Conservation (phyloP, 2,888 invertebrate species). For the Lagria hirta region DNA sequence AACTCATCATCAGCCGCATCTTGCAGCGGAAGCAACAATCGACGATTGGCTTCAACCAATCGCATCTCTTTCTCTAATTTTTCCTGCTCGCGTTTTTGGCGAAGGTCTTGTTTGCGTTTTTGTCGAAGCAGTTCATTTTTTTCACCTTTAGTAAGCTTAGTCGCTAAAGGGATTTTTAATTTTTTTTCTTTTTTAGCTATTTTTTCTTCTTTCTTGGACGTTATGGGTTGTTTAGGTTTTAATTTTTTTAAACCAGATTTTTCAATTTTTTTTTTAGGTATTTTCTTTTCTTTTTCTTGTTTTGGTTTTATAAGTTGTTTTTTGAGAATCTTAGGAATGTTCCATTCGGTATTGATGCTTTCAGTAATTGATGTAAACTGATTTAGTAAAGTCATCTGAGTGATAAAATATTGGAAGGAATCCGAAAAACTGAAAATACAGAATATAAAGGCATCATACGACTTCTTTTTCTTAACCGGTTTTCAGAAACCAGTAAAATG, state of each 20-base stretch:
- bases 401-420: slow-evolving; percentile 48
- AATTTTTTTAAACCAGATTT: slow-evolving; percentile 35
- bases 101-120: slow-evolving; percentile 40
- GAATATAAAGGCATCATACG: too few species aligned
- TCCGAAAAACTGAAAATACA: slow-evolving; percentile 47
- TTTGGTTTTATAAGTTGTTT: slow-evolving; percentile 41
- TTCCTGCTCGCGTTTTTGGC: slow-evolving; percentile 39
- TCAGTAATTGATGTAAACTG: slow-evolving; percentile 46
- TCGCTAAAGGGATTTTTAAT: slow-evolving; percentile 26
- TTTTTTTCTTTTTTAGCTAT: slow-evolving; percentile 27
- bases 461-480: too few species aligned
- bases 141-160: slow-evolving; percentile 39
- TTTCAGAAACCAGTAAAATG: too few species aligned
- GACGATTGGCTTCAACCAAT: slow-evolving; percentile 43
- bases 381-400: slow-evolving; percentile 43
- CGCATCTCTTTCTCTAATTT: slow-evolving; percentile 37
- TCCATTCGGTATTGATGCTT: slow-evolving; percentile 46
- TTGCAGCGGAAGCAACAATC: slow-evolving; percentile 48
- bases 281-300: slow-evolving; percentile 38
- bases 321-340: slow-evolving; percentile 47
- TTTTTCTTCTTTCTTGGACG: slow-evolving; percentile 21
- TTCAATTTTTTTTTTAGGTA: slow-evolving; percentile 35
- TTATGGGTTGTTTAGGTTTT: slow-evolving; percentile 32
- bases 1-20: slow-evolving; percentile 48
- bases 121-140: slow-evolving; percentile 40